Evolutionary conservation across 2,888 invertebrate genomes (phyloP).

Genomic region (Sesia apiformis): DNA sequence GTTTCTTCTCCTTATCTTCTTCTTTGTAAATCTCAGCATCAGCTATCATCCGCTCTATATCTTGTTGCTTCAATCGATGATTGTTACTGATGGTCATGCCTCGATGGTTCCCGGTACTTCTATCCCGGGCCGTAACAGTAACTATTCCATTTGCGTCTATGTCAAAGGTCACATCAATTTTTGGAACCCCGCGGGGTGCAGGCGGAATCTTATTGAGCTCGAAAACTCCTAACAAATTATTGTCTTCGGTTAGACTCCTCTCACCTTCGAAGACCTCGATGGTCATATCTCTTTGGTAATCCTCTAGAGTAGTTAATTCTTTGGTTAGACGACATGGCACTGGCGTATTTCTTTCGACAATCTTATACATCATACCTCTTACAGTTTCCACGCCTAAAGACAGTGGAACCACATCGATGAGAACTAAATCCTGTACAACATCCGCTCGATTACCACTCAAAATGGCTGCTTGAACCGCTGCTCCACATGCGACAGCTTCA

Average conservation of each 20-base stretch:
- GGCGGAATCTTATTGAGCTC: slow-evolving; percentile 44
- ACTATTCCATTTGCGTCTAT: slow-evolving; percentile 43
- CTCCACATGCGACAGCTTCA: slow-evolving; percentile 51
- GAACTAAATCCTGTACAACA: slow-evolving; percentile 26
- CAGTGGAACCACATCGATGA: slow-evolving; percentile 48
- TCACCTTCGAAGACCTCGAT: slow-evolving; percentile 58
- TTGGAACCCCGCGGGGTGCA: slow-evolving; percentile 43
- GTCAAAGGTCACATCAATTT: slow-evolving; percentile 46
- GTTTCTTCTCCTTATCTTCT: slow-evolving; percentile 40
- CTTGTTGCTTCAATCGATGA: slow-evolving; percentile 30
- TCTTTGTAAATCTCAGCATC: slow-evolving; percentile 35
- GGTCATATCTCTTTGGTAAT: slow-evolving; percentile 45
- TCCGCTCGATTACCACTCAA: slow-evolving; percentile 28
- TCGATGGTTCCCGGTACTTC: slow-evolving; percentile 33
- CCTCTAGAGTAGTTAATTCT: slow-evolving; percentile 48
- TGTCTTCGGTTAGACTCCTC: slow-evolving; percentile 42
- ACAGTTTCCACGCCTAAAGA: slow-evolving; percentile 49
- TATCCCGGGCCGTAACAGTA: slow-evolving; percentile 40
- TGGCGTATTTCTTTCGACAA: slow-evolving; percentile 44
- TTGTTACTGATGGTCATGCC: slow-evolving; percentile 35
- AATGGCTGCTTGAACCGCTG: slow-evolving; percentile 51
- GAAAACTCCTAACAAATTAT: slow-evolving; percentile 44
- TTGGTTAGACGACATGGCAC: slow-evolving; percentile 44
- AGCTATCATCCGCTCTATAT: slow-evolving; percentile 39
- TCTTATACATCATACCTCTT: slow-evolving; percentile 47